Percentiles rank a stretch among this genome's conserved stretches.
Conservation (phyloP, 1,140 invertebrate genomes). For the Drosophila kikkawai region DNA sequence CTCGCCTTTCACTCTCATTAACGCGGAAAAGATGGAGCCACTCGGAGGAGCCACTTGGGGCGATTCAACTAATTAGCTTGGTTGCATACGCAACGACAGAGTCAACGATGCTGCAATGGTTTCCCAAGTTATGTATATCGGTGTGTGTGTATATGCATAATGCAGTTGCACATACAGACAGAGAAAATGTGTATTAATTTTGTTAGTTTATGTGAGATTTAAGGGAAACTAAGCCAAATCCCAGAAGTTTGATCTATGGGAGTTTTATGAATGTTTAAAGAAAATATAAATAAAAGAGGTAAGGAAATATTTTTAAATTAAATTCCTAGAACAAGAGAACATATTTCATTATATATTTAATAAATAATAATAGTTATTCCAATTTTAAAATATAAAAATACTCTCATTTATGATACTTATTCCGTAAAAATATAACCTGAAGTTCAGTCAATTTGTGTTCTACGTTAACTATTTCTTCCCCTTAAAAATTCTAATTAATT, state of each 20-base stretch:
- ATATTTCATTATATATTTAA: neutral
- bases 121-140: slow-evolving; percentile 64
- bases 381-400: neutral
- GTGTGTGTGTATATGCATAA: slow-evolving; percentile 61
- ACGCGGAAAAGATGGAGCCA: slow-evolving; percentile 39
- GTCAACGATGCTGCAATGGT: slow-evolving; percentile 32
- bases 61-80: slow-evolving; percentile 71
- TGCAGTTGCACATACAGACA: slow-evolving; percentile 45
- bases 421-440: neutral
- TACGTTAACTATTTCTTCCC: neutral
- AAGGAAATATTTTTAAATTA: neutral
- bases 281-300: neutral
- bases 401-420: neutral
- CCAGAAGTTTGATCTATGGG: too few species aligned
- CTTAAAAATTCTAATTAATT: neutral
- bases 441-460: neutral
- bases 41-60: slow-evolving; percentile 33
- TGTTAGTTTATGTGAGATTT: neutral
- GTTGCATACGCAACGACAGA: slow-evolving; percentile 65
- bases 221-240: neutral
- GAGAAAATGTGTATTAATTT: neutral
- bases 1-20: slow-evolving; percentile 78
- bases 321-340: accelerated
- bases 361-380: neutral
- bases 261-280: too few species aligned